Evolutionary conservation across 2,113 vertebrate genomes (phyloP).

Genomic region (Zootoca vivipara): DNA sequence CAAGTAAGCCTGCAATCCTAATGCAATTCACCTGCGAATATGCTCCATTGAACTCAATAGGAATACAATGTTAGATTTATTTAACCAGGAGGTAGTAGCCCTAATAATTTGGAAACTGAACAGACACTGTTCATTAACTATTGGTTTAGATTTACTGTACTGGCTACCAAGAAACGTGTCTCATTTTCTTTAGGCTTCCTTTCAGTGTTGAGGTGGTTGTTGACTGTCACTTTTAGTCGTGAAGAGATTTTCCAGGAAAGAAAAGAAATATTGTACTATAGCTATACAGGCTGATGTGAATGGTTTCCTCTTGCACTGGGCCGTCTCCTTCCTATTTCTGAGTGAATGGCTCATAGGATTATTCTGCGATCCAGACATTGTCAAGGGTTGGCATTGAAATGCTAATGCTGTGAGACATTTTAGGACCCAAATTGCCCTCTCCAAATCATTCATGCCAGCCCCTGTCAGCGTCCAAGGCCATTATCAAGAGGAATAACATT

Average conservation of each 20-base stretch:
- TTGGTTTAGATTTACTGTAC: neutral
- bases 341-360: slow-evolving; percentile 9
- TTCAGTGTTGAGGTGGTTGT: slow-evolving; percentile 27
- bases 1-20: no score
- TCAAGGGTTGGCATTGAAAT: slow-evolving; percentile 28
- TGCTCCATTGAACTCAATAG: no score
- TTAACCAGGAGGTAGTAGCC: neutral
- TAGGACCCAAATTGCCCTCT: slow-evolving; percentile 23
- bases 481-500: slow-evolving; percentile 2
- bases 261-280: neutral
- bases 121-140: neutral
- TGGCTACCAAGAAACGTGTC: neutral
- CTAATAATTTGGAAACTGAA: slow-evolving; percentile 6
- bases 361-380: neutral
- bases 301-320: slow-evolving; percentile 13
- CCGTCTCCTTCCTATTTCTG: neutral
- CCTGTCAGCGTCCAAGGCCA: neutral
- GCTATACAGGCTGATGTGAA: neutral
- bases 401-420: neutral
- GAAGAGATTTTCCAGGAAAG: neutral
- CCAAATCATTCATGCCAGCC: slow-evolving; percentile 20
- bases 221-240: neutral
- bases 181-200: slow-evolving; percentile 32
- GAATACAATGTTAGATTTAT: neutral
- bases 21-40: no score